Base-by-base conservation (phyloP, 2,888 invertebrate species). In the Tipula unca region DNA sequence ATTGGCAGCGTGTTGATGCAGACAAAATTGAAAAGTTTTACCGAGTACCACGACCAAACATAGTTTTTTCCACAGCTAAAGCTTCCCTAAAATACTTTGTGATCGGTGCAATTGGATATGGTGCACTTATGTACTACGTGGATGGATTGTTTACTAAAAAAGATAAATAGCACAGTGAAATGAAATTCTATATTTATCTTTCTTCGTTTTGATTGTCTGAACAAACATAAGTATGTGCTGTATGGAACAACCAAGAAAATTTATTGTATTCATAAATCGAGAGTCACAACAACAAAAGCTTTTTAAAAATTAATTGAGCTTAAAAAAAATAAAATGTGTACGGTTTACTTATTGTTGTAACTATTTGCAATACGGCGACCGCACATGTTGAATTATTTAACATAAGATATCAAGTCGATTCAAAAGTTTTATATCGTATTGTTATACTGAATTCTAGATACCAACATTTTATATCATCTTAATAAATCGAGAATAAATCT, bases 11-110 rank as follows among this genome's bases (percentile, higher is more conserved):
- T 29, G 87, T 88, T 1, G 86, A 86, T 0, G 69, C 86, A 5
- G 85, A 87, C 10, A 85, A 87, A 85, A 87, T 88, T 4, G 32
- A 83, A 13, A 85, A 86, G 86, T 85, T 88, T 2, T 87, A 88
- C 87, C 85, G 29, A 17, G 84, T 86, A 8, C 86, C 87, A 36
- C 36, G 84, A 5, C 20, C 84, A 35, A 36, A 36, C 25, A 36
- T 84, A 4, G 36, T 69, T 8, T 69, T 69, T 25, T 10, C 69
- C 1, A 25, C 69, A 13, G 25, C 69, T 25, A 69, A 69, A n/a
- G 25, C 69, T 25, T 69, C 69, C 10, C 69, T 69, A 25, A 69
- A 69, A 69, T 69, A 69, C 10, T 25, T 69, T 20, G 25, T 69
- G 20, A 69, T 69, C 13, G 69, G 69, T 10, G 69, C 69, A 25